Percentiles rank a stretch among this genome's conserved stretches.
phyloP scores from a whole-genome alignment of 2,888 invertebrate species.

The Neocrepidodera transversa region DNA sequence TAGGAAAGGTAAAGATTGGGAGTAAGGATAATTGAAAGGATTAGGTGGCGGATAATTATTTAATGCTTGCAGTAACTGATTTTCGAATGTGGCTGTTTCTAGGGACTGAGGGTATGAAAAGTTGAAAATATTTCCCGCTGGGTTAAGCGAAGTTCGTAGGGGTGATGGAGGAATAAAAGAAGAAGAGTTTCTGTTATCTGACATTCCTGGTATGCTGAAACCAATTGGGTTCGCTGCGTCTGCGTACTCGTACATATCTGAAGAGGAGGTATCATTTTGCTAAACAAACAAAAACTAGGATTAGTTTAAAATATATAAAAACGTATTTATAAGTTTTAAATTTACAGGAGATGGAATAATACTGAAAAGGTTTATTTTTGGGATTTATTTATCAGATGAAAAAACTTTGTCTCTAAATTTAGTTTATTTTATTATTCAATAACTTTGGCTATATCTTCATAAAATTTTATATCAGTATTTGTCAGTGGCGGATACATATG shows the following conservation, averaged over 20 bases:
- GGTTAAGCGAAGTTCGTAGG: conserved; percentile 52
- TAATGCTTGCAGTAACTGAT: conserved; percentile 63
- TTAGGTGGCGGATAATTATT: conserved; percentile 58
- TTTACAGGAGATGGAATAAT: too few relatives aligned
- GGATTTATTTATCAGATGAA: too few relatives aligned
- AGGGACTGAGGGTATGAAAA: conserved; percentile 50
- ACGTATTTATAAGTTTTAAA: too few relatives aligned
- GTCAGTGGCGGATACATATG: too few relatives aligned
- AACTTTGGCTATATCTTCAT: too few relatives aligned
- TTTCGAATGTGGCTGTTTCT: conserved; percentile 54
- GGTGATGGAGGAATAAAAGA: conserved; percentile 56
- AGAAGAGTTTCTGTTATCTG: conserved; percentile 56
- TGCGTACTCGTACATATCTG: conserved; percentile 45
- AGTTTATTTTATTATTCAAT: too few relatives aligned
- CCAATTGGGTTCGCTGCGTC: conserved; percentile 51
- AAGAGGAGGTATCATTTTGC: conserved; percentile 42
- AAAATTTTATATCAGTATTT: too few relatives aligned
- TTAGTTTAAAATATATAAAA: too few relatives aligned
- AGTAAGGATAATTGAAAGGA: conserved; percentile 46
- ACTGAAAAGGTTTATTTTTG: too few relatives aligned
- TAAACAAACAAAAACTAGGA: too few relatives aligned
- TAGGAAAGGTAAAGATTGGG: conserved; percentile 46
- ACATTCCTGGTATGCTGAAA: conserved; percentile 52
- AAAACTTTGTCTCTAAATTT: too few relatives aligned
- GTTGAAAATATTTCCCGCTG: conserved; percentile 52